These are phyloP conservation scores for Dusona sp. DNA, from an alignment of 2,888 invertebrate species.

Conservation along the genomic window DNA sequence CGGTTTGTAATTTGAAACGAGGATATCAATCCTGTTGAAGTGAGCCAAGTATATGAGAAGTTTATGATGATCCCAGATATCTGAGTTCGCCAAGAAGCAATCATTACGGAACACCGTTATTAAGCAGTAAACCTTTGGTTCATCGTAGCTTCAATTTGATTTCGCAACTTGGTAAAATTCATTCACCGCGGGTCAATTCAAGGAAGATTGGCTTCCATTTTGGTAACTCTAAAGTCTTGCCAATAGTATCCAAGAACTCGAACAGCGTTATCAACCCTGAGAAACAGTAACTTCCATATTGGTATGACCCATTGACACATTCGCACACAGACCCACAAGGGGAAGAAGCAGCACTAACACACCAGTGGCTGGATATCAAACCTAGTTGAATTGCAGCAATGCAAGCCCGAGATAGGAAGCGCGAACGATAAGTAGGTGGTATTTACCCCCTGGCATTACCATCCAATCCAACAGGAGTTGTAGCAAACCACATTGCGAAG, in stretches of 20 bases:
- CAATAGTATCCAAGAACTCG: neutral
- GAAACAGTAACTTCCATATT: conserved; percentile 29
- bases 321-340: neutral
- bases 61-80: neutral
- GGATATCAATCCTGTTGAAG: neutral
- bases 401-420: conserved; percentile 41
- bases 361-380: conserved; percentile 1
- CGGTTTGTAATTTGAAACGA: neutral
- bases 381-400: conserved; percentile 26
- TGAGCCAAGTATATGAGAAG: neutral
- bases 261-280: neutral
- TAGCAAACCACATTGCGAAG: conserved; percentile 21
- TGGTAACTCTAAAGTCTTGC: neutral
- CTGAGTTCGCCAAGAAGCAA: neutral
- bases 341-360: neutral
- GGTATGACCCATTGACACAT: conserved; percentile 16
- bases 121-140: neutral
- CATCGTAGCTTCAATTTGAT: neutral
- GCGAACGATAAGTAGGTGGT: conserved; percentile 60
- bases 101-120: neutral
- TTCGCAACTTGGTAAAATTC: neutral
- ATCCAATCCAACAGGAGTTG: conserved; percentile 35
- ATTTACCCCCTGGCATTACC: conserved; percentile 52
- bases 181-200: neutral
- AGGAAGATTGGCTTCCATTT: neutral